Evolutionary conservation across 2,888 invertebrate species (phyloP), one percentile per base, ranked within the genome.

Genomic region (Drosophila barbarae): DNA sequence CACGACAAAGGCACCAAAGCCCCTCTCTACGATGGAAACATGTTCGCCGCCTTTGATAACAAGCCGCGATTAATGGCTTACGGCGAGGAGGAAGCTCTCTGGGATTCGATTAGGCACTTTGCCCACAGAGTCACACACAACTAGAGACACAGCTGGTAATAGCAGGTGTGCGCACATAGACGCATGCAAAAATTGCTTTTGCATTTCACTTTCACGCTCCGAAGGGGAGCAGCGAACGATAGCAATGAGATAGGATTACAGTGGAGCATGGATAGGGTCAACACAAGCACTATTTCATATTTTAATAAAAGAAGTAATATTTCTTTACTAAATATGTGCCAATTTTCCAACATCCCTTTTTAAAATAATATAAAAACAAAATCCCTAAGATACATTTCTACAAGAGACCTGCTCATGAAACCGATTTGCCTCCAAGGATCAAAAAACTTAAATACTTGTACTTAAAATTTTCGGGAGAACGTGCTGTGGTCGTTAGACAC

Each of bases 161-260:
- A 35, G 61, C 41, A 61, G 44, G 44, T 65, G 44, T 65, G 50
- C 61, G 55, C 47, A 41, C 47, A 28, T 21, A 28, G 2, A 50
- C 36, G 44, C 51, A 32, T 28, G 36, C 46, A 36, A 38, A 65
- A 75, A 72, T 66, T 52, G 49, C 65, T 50, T 66, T 66, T 61
- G 57, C 71, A 74, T 76, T 77, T 77, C 64, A 73, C 69, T 73
- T 73, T 72, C 70, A 69, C 69, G 64, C 61, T 71, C 52, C 42
- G 50, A 21, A 38, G 55, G 51, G 49, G 49, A 56, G 46, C 64
- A 51, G 52, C 32, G 52, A 49, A 47, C 60, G 26, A 63, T 39
- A 44, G 46, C 61, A 15, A 39, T 3, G 7, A 41, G 54, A 42
- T 42, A 21, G 26, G 34, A 6, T 5, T 15, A 64, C 46, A 63